phyloP scores from a whole-genome alignment of 2,888 invertebrate genomes.

The Drosophila neutralis region DNA sequence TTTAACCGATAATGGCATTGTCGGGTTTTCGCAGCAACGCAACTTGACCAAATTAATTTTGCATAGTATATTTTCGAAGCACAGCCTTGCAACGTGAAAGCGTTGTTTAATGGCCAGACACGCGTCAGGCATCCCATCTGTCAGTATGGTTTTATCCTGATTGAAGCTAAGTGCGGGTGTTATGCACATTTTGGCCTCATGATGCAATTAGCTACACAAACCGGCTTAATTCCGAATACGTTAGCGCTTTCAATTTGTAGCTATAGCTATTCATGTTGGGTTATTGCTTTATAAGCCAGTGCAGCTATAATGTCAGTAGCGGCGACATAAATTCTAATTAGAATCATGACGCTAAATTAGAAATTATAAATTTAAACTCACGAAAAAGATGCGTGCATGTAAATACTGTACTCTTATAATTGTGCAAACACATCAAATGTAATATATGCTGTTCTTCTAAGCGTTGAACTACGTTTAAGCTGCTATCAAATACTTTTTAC shows the following conservation, averaged over 20 bases:
- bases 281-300: not conserved
- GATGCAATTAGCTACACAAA: constrained; percentile 43
- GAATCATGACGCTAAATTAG: not conserved
- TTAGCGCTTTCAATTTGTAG: not conserved
- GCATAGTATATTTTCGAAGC: constrained; percentile 32
- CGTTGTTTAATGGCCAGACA: constrained; percentile 45
- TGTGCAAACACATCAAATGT: not conserved
- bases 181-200: constrained; percentile 42
- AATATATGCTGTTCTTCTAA: not conserved
- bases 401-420: not conserved
- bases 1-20: constrained; percentile 35
- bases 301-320: not conserved
- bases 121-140: constrained; percentile 20
- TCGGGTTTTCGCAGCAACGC: constrained; percentile 29
- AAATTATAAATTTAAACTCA: not conserved
- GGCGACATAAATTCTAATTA: not conserved
- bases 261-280: not conserved
- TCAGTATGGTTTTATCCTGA: constrained; percentile 23
- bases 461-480: no score
- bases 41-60: constrained; percentile 66
- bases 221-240: constrained; percentile 19
- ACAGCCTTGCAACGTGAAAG: constrained; percentile 47
- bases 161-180: constrained; percentile 6
- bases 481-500: not conserved
- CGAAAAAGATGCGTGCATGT: not conserved